Base-by-base conservation (phyloP, 2,888 invertebrate species). In the Nomada hirtipes region DNA sequence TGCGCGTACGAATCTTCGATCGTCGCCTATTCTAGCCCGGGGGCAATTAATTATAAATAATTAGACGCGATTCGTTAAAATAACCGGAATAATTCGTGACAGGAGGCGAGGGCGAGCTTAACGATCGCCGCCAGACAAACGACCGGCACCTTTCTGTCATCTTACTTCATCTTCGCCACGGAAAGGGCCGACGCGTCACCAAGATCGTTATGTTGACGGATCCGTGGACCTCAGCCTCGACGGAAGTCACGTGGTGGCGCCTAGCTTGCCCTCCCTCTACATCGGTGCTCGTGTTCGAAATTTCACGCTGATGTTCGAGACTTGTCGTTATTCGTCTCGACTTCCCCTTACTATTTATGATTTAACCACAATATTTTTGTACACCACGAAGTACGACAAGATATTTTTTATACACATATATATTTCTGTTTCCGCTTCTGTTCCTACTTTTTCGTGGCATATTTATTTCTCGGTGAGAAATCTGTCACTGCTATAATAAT, bases 131-230 rank as follows among this genome's bases (percentile, higher is more conserved):
- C 70, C 82, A 83, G 77, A 83, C 88, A 86, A 89, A 89, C 84
- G 85, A 88, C 82, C 81, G 80, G 61, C 70, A 78, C 76, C 74
- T 84, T 86, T 81, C 85, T 79, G 78, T 88, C 86, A 77, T 81
- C 47, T 82, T 76, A 71, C 75, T 80, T 79, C 61, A 57, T 75
- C 76, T 75, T 83, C 78, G 67, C 70, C 69, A 44, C 29, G 78
- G 57, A 88, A 92, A 91, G 93, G 92, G 93, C 90, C 90, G 84
- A 83, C 90, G 91, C 92, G 93, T 93, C 93, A 92, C 90, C 91
- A 88, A 93, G 93, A 92, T 93, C 93, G 92, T 93, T 93, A 93
- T 86, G 90, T 86, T 93, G 93, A 93, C 92, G 93, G 89, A 92
- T 91, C 68, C 79, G 80, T 57, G 86, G 74, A 76, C 88, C 76